A percentile compares a stretch with the other conserved stretches of the same genome.
Conservation (phyloP, 2,113 vertebrate genomes). For the Tiliqua scincoides region DNA sequence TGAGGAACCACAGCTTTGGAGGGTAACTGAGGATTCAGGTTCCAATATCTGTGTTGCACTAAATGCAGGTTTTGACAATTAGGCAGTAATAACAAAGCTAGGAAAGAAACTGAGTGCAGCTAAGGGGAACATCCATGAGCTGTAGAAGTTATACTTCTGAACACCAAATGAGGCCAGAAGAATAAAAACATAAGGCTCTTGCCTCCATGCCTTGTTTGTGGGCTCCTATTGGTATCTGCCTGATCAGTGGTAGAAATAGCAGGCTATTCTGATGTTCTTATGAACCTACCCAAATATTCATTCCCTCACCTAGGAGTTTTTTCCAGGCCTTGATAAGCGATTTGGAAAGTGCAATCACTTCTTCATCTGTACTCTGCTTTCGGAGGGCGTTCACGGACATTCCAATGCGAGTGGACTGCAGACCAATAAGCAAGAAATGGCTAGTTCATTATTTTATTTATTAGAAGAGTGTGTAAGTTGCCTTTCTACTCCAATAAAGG, state of each 20-base stretch:
- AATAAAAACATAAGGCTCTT: background rate
- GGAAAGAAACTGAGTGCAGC: too few species aligned
- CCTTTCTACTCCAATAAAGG: too few species aligned
- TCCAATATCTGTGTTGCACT: too few species aligned
- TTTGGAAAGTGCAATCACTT: constrained; percentile 92
- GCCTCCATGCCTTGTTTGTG: background rate
- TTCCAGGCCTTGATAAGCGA: constrained; percentile 98
- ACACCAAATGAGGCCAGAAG: background rate
- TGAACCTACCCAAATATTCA: constrained; percentile 21
- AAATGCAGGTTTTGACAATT: too few species aligned
- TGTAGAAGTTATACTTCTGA: background rate
- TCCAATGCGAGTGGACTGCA: constrained; percentile 92
- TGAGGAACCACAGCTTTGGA: too few species aligned
- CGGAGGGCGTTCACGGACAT: constrained; percentile 96
- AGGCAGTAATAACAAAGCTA: too few species aligned
- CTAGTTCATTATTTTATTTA: background rate
- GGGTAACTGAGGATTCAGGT: too few species aligned
- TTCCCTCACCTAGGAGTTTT: constrained; percentile 87
- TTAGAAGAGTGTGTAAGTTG: too few species aligned
- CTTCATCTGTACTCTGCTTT: constrained; percentile 94
- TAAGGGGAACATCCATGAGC: background rate
- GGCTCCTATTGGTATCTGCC: background rate
- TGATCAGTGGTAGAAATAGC: background rate
- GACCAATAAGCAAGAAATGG: constrained; percentile 40
- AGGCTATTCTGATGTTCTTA: background rate